Base-by-base conservation (phyloP, 2,888 invertebrate species). In the Eulithis prunata region DNA sequence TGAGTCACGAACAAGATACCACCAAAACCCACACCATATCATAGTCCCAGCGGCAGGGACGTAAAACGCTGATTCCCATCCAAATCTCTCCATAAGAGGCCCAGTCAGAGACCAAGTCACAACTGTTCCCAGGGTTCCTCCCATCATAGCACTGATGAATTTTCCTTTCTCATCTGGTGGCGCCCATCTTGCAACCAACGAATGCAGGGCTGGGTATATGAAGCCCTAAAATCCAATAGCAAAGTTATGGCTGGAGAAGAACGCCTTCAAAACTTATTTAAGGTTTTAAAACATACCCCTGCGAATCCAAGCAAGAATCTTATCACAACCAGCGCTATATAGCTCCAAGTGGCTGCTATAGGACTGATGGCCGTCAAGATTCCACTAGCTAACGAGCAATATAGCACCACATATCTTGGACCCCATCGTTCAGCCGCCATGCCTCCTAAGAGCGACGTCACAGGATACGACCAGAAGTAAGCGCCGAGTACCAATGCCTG, bases 161-260 rank as follows among this genome's bases (percentile, higher is more conserved):
- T 96, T 95, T 8, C 96, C 95, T 80, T 95, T 96, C 80, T 96
- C 96, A n/a, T 94, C 93, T 1, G 96, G 96, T 0, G 96, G 96
- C 0, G 96, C 94, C 96, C 96, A 96, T 76, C 94, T 93, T 0
- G 96, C 95, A 4, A 96, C 94, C 65, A 96, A 79, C 4, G 93
- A 94, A 72, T 96, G 95, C 10, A 95, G 88, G 4, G 95, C 91
- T 3, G 96, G 96, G 81, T 95, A 96, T 32, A 94, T 84, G 28
- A 95, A 90, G 10, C 95, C 96, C 91, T 95, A 78, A 55, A 86
- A 86, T 13, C 8, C 57, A 12, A 61, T 14, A 49, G 3, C 13
- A 41, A 21, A 54, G 58, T 49, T 41, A 54, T 13, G 43, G 28
- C 11, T 6, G 8, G 14, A 11, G 2, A 21, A 21, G 10, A 49